phyloP scores from a whole-genome alignment of 2,888 invertebrate genomes.

The Campopleginae sp. region DNA sequence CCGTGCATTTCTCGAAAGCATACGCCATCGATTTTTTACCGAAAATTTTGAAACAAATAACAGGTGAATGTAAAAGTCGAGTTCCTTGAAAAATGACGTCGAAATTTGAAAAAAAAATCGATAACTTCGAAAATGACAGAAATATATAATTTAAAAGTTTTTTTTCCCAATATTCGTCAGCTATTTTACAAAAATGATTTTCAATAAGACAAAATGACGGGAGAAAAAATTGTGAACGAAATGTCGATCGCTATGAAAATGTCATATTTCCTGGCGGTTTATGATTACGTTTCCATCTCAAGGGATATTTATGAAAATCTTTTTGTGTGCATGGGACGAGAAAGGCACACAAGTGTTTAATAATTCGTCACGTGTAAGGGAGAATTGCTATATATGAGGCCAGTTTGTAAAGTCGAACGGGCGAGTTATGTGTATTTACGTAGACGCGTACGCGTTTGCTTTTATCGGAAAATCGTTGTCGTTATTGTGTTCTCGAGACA shows the following conservation, averaged over 20 bases:
- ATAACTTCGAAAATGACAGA: not conserved
- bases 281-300: not conserved
- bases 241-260: not conserved
- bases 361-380: slow-evolving; percentile 7
- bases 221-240: not conserved
- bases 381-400: not conserved
- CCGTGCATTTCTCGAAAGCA: not conserved
- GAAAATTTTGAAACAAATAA: not conserved
- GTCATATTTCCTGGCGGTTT: not conserved
- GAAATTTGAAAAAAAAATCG: not conserved
- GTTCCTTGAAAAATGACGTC: not conserved
- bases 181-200: not conserved
- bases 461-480: slow-evolving; percentile 29
- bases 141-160: not conserved
- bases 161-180: not conserved
- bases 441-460: slow-evolving; percentile 10
- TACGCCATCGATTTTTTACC: not conserved
- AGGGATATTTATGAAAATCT: slow-evolving; percentile 1
- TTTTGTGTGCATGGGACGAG: not conserved
- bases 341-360: not conserved
- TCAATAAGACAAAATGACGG: not conserved
- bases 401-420: slow-evolving; percentile 7
- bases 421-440: not conserved
- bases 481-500: slow-evolving; percentile 21
- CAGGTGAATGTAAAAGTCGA: not conserved